A percentile compares a stretch with the other conserved stretches of the same genome.
Conservation (phyloP, 2,113 vertebrate species). For the Probosciger aterrimus region DNA sequence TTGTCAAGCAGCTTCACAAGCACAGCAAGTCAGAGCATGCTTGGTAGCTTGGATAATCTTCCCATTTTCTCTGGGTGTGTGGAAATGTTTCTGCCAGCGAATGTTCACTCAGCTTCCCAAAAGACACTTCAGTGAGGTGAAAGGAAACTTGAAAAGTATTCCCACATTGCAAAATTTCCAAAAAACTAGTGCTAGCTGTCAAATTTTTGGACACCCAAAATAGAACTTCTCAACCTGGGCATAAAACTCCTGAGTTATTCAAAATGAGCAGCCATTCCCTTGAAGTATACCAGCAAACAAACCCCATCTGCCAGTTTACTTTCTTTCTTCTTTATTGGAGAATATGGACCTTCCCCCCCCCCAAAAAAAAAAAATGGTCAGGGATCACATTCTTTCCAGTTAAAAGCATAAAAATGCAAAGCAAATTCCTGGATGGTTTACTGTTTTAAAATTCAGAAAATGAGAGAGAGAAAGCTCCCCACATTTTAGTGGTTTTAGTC, state of each 20-base stretch:
- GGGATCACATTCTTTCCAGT: background rate
- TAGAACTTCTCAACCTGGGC: background rate
- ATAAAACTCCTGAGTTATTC: background rate
- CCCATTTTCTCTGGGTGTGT: background rate
- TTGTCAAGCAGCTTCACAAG: background rate
- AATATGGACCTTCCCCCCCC: background rate
- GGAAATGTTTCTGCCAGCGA: background rate
- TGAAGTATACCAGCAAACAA: background rate
- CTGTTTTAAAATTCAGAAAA: background rate
- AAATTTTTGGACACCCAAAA: background rate
- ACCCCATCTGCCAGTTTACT: background rate
- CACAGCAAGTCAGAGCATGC: background rate
- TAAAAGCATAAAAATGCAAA: background rate
- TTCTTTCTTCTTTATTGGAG: background rate
- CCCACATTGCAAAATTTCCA: background rate
- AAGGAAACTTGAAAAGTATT: background rate
- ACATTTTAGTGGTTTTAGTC: background rate
- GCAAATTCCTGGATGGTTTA: background rate
- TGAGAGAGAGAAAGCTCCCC: background rate
- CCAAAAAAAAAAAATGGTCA: background rate
- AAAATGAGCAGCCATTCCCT: background rate
- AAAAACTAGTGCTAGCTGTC: background rate
- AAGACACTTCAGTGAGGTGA: background rate
- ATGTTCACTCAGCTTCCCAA: background rate
- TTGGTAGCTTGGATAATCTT: background rate